Percentiles rank a stretch among this genome's conserved stretches.
Conservation (phyloP, 2,113 vertebrate genomes). For the Sylvilagus bachmani region DNA sequence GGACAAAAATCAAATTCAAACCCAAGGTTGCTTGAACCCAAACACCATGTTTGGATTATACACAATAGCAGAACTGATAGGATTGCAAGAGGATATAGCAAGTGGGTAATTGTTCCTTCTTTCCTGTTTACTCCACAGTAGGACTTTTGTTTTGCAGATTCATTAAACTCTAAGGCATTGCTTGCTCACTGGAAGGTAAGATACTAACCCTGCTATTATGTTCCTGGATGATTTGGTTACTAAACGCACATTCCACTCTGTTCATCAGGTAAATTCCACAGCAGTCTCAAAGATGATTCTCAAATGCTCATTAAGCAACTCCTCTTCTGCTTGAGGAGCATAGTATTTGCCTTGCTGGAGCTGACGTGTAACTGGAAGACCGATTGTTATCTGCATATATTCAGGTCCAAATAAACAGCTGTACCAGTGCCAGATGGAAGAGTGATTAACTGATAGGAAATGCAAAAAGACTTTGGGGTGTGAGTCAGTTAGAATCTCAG, state of each 20-base stretch:
- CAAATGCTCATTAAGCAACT: not conserved
- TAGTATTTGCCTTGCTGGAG: not conserved
- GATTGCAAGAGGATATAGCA: not conserved
- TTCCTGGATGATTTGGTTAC: not conserved
- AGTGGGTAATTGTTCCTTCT: not conserved
- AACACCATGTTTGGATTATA: not conserved
- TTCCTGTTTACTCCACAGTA: not conserved
- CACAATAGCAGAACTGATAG: not conserved
- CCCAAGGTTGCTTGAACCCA: not conserved
- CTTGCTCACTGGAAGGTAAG: not conserved
- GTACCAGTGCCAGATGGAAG: not conserved
- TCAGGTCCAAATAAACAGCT: not conserved
- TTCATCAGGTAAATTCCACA: not conserved
- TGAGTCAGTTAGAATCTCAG: not conserved
- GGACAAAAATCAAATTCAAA: not conserved
- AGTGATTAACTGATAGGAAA: not conserved
- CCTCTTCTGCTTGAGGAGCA: not conserved
- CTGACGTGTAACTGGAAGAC: not conserved
- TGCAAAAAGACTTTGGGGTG: not conserved
- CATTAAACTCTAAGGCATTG: not conserved
- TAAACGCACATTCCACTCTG: not conserved
- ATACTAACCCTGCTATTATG: not conserved
- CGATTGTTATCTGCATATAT: not conserved
- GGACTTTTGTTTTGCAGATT: not conserved
- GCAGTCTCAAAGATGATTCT: not conserved